Evolutionary conservation across 2,888 invertebrate genomes (phyloP), one percentile per base, ranked within the genome.

Genomic region (Vanessa cardui): DNA sequence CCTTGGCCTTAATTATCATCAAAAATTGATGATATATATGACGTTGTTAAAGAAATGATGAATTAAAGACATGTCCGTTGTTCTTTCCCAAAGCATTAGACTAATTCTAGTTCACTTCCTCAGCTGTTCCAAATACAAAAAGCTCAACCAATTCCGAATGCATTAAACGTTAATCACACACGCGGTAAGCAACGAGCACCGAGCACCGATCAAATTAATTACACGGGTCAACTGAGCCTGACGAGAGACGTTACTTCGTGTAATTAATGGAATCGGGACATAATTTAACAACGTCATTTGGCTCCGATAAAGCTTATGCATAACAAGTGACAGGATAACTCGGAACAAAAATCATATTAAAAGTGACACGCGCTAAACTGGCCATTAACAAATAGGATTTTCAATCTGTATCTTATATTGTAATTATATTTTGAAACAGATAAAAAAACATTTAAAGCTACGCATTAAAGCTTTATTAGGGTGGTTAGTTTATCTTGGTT

Each of bases 141-240:
- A 16, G 7, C 18, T 33, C 6, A 18, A 18, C 56, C 8, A 18
- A 33, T 54, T 31, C 54, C 26, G 18, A 62, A 45, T 49, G 33
- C 56, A 39, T 58, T 56, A 39, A 58, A 58, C 31, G 44, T 44
- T 47, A 44, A 58, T 64, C 59, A 56, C 56, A 56, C 39, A 39
- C 56, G 56, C 56, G 56, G 56, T 31, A 46, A 65, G 18, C 59
- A 21, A 54, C 54, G 46, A 39, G 8, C 58, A n/a, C 45, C 54
- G 46, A 39, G 8, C 58, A n/a, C 45, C 52, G 66, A 66, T 66
- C 58, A 64, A 62, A 62, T 64, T 62, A 58, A 64, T 70, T 64
- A 67, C 63, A 69, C 67, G 67, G 64, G 61, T 70, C 67, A 67
- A 61, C 50, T 64, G 60, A 52, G 52, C 56, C 52, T 70, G 67